Evolutionary conservation across 2,113 vertebrate genomes (phyloP), one percentile per base, ranked within the genome.

Genomic region (Corythaeola cristata): DNA sequence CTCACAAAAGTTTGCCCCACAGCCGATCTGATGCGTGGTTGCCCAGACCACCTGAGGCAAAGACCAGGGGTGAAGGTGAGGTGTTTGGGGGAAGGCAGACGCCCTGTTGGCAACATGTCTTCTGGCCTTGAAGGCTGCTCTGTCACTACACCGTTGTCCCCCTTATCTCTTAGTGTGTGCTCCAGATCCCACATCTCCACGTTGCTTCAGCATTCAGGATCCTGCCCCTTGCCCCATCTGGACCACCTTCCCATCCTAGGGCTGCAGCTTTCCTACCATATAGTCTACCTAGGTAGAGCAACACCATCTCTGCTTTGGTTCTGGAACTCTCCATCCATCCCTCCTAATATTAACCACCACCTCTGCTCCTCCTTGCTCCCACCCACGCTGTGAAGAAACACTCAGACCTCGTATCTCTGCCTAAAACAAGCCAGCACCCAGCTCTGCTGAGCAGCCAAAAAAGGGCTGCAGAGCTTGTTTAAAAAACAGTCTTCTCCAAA

Each of bases 21-120:
- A 98, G 86, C 98, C 98, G 0, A 98, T 67, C 60, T 77, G 95
- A 8, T 97, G 85, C 0, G 97, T 97, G 89, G 28, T 97, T 50
- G 97, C 96, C 98, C 98, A 98, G 26, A 98, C 96, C 90, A 98
- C 97, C 98, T 98, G 74, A 11, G 63, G 86, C 58, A 94, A 37
- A 77, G 56, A 73, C 35, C 66, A 62, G 49, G 33, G 67, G 8
- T 18, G 41, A 81, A 66, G 58, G 24, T 59, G 45, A 89, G 33
- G 35, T 35, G 37, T 23, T 4, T 16, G 49, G n/a, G 15, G 20
- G n/a, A 63, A 56, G 30, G 44, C 11, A 33, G 62, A 9, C 20
- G 11, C 28, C 37, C n/a, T 26, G 12, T 3, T 35, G 44, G 52
- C 28, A 63, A 3, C 17, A 20, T 18, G 9, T 17, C 22, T 41